phyloP scores from a whole-genome alignment of 1,140 invertebrate species.

The Drosophila triauraria region DNA sequence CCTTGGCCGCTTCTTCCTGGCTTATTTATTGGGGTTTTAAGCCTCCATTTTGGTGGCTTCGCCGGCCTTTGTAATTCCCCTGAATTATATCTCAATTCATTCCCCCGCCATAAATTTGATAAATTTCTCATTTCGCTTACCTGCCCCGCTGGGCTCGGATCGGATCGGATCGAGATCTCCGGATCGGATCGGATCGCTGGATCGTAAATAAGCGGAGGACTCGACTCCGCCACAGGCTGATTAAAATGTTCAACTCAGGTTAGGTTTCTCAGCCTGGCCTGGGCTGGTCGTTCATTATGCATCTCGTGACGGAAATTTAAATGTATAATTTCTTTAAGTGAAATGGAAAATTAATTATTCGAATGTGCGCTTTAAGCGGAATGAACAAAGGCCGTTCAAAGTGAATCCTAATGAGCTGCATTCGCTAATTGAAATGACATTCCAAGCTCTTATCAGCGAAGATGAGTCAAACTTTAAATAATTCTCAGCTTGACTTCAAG shows the following conservation, averaged over 20 bases:
- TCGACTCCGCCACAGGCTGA: constrained; percentile 42
- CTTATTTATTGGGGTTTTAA: constrained; percentile 76
- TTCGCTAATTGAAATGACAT: constrained; percentile 58
- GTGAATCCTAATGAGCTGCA: constrained; percentile 56
- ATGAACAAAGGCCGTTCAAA: constrained; percentile 45
- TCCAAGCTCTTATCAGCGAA: constrained; percentile 18
- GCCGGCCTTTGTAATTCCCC: constrained; percentile 70
- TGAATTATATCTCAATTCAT: constrained; percentile 82
- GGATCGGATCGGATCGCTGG: constrained; percentile 39
- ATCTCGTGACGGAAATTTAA: constrained; percentile 56
- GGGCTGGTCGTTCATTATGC: constrained; percentile 69
- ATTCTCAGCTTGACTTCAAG: not conserved
- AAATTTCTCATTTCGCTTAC: constrained; percentile 78
- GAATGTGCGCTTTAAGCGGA: constrained; percentile 25
- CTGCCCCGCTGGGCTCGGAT: constrained; percentile 51
- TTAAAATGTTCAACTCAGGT: constrained; percentile 69
- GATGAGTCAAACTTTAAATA: not conserved
- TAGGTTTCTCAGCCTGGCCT: constrained; percentile 64
- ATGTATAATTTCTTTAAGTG: constrained; percentile 58
- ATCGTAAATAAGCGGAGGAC: constrained; percentile 69
- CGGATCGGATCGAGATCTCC: constrained; percentile 41
- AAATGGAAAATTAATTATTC: constrained; percentile 75
- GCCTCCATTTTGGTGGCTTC: constrained; percentile 68
- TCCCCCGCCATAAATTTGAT: constrained; percentile 75
- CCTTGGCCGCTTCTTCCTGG: constrained; percentile 13